phyloP scores from a whole-genome alignment of 2,797 vertebrate genomes.

The Notoglanidium macrostoma region DNA sequence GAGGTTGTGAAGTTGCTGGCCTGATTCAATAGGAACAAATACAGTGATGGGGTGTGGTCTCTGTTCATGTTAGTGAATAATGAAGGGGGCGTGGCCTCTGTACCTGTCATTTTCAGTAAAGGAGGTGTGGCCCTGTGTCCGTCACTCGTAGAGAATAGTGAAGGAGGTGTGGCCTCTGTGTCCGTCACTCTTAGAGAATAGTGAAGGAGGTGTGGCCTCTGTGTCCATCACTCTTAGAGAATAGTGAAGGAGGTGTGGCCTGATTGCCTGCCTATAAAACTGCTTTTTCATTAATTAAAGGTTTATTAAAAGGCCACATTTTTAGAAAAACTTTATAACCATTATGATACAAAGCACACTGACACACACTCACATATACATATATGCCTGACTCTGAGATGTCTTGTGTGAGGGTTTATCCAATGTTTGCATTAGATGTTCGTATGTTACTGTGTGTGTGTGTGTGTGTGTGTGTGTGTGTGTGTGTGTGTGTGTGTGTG shows the following conservation, averaged over 20 bases:
- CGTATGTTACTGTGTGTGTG: neutral
- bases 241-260: neutral
- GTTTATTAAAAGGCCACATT: neutral
- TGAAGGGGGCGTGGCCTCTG: neutral
- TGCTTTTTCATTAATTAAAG: neutral
- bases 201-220: neutral
- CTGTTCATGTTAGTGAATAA: neutral
- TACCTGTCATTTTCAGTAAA: neutral
- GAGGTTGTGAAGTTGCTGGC: neutral
- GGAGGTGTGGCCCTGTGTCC: neutral
- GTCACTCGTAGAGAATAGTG: neutral
- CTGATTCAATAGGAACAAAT: neutral
- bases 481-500: constrained; percentile 35
- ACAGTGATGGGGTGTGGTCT: neutral
- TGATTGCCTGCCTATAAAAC: neutral
- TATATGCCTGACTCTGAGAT: neutral
- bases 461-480: constrained; percentile 26
- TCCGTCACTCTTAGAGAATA: neutral
- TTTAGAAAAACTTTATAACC: neutral
- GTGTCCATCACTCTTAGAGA: neutral
- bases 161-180: neutral
- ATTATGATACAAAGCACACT: neutral
- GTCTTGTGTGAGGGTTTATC: neutral
- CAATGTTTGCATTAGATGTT: neutral
- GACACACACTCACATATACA: neutral